A percentile compares a stretch with the other conserved stretches of the same genome.
phyloP scores from a whole-genome alignment of 2,888 invertebrate species.

The Nymphalis polychloros region DNA sequence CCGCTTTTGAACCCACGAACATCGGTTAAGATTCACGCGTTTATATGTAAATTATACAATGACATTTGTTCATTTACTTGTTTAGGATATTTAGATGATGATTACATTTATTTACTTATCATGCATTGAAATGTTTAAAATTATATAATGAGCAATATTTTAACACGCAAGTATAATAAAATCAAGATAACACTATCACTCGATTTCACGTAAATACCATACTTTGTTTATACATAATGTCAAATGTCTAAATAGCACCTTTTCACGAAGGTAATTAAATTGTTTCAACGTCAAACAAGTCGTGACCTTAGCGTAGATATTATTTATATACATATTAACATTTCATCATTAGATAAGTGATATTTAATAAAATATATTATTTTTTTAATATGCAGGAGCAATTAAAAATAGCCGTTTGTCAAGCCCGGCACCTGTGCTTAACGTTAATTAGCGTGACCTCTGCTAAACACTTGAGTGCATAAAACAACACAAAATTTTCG shows the following conservation, averaged over 20 bases:
- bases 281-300: background rate
- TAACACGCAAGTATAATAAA: too few species aligned
- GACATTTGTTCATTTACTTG: too few species aligned
- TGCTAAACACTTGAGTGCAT: conserved; percentile 10
- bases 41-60: too few species aligned
- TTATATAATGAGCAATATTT: too few species aligned
- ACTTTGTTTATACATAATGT: background rate
- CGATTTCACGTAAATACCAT: too few species aligned
- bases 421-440: background rate
- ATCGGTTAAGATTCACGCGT: too few species aligned
- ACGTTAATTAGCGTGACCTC: conserved; percentile 25
- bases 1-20: too few species aligned
- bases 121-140: too few species aligned
- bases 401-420: conserved; percentile 18
- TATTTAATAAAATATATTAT: background rate
- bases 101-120: too few species aligned
- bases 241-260: background rate
- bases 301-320: background rate
- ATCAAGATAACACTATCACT: too few species aligned
- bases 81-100: too few species aligned
- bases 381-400: conserved; percentile 1
- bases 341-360: background rate
- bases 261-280: background rate
- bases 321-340: background rate
- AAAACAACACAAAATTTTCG: background rate